These are phyloP conservation scores for Pogona vitticeps DNA, from an alignment of 2,113 vertebrate genomes.

Conservation along the genomic window DNA sequence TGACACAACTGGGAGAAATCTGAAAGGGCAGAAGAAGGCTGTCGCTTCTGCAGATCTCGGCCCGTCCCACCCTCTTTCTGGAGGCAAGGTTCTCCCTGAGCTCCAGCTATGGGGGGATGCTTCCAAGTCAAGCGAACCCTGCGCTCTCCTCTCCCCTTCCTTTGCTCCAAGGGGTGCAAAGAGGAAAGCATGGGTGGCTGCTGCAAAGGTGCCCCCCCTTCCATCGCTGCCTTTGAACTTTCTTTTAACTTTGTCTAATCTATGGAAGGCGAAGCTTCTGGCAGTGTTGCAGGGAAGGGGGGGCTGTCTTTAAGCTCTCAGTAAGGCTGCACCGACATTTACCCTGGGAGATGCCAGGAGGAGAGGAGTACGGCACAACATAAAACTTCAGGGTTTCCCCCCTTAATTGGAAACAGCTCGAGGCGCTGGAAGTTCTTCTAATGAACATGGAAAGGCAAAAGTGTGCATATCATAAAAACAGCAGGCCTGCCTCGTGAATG, in stretches of 20 bases:
- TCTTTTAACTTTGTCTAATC: neutral
- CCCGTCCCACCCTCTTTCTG: conserved; percentile 22
- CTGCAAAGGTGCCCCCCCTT: neutral
- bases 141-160: conserved; percentile 7
- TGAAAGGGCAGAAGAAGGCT: too few relatives aligned
- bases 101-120: conserved; percentile 19
- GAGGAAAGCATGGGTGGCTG: neutral
- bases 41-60: neutral
- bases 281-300: neutral
- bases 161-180: conserved; percentile 40
- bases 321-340: conserved; percentile 31
- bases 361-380: neutral
- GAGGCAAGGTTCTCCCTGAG: conserved; percentile 36
- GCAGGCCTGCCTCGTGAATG: neutral
- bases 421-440: conserved; percentile 13
- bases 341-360: neutral
- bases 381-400: neutral
- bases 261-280: neutral
- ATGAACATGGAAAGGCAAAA: neutral
- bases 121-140: neutral
- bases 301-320: conserved; percentile 13
- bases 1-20: neutral
- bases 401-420: conserved; percentile 48
- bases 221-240: conserved; percentile 47
- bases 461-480: neutral